Conservation (phyloP, 2,113 vertebrate species). For the Tupaia tana region DNA sequence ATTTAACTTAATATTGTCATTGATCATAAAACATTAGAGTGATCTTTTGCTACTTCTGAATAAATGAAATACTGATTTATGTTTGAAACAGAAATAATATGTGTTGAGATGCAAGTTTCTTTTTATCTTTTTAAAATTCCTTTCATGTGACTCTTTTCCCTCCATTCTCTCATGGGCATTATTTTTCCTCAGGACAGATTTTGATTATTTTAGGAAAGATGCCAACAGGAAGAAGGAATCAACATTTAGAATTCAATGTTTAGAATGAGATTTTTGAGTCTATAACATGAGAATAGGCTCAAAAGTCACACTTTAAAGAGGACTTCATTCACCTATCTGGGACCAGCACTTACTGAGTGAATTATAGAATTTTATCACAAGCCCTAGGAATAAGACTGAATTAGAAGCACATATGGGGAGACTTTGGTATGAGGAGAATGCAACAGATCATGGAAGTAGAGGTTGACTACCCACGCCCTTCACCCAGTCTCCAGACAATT, state of each 20-base stretch:
- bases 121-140: background rate
- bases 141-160: background rate
- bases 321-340: background rate
- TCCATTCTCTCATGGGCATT: background rate
- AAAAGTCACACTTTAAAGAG: slow-evolving; percentile 1
- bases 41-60: background rate
- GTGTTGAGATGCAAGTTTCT: background rate
- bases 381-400: background rate
- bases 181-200: slow-evolving; percentile 6
- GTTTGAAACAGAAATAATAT: background rate
- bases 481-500: background rate
- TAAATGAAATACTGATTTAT: background rate
- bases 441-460: background rate
- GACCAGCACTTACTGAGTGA: background rate
- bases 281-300: slow-evolving; percentile 8
- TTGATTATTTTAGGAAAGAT: background rate
- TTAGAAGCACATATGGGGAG: background rate
- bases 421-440: background rate
- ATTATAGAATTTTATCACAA: slow-evolving; percentile 8
- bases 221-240: background rate
- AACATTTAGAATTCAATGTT: background rate
- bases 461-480: background rate
- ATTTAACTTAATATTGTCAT: background rate
- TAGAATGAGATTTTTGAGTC: background rate
- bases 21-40: background rate